Base-by-base conservation (phyloP, 1,140 invertebrate genomes). In the Eciton burchellii region DNA sequence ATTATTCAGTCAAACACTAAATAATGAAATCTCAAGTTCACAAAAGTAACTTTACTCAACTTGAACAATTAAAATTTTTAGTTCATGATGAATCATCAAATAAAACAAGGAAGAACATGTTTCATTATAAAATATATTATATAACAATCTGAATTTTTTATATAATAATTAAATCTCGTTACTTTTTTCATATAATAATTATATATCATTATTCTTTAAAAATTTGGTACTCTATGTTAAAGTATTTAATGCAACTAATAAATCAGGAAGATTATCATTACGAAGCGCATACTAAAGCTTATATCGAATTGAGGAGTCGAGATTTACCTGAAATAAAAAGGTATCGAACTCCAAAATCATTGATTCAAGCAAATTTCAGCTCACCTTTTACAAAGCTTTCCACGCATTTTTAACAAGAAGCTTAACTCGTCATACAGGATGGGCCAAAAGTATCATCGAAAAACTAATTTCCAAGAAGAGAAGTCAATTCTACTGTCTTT, bases 261-360 rank as follows among this genome's bases (percentile, higher is more conserved):
- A 14, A 56, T 79, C 24, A 45, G 63, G 41, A 79, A 79, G 8
- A 79, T 35, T 35, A 35, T 79, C 8, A 12, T 79, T 79, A 77
- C 52, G 26, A 79, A 79, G 74, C 74, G 63, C 74, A 79, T 70
- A 79, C 63, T 79, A 79, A 79, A 79, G 74, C 74, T 79, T 68
- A 63, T 68, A 21, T 79, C 11, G 68, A 79, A 29, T 70, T 70
- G 45, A 45, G 74, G 74, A 79, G 74, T 70, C 63, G 63, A 79
- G n/a, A 57, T 70, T 70, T 29, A 79, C 74, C 74, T 79, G 74
- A 79, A 79, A 79, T 79, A 79, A 70, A 56, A 79, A 79, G 74
- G 74, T 47, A 79, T 79, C 49, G 63, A 70, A 68, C 74, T 79
- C 74, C 74, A 45, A 79, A 70, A 11, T 79, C 35, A 79, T 56